Evolutionary conservation across 2,888 invertebrate genomes (phyloP).

Genomic region (Apamea anceps): DNA sequence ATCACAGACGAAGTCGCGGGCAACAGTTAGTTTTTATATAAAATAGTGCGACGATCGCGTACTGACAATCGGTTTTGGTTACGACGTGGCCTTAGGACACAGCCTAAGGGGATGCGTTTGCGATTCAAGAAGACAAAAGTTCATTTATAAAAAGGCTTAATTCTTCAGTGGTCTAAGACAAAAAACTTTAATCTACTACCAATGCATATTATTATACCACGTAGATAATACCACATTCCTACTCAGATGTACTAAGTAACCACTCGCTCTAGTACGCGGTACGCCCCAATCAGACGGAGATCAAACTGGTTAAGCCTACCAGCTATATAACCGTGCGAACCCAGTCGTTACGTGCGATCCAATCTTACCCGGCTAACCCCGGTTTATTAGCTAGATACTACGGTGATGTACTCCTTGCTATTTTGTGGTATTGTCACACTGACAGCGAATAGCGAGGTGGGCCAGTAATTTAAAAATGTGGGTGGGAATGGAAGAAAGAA

Average conservation of each 20-base stretch:
- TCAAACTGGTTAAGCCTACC: constrained; percentile 62
- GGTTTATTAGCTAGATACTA: constrained; percentile 62
- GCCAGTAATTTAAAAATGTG: background rate
- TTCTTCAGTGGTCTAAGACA: background rate
- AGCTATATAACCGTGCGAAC: constrained; percentile 58
- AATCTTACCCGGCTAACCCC: constrained; percentile 63
- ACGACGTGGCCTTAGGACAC: background rate
- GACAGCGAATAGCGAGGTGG: constrained; percentile 10
- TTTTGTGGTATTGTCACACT: constrained; percentile 24
- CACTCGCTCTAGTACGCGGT: constrained; percentile 49
- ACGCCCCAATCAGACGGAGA: constrained; percentile 57
- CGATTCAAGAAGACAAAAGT: background rate
- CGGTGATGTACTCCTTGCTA: constrained; percentile 55
- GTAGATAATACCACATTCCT: constrained; percentile 15
- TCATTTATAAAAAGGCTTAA: background rate
- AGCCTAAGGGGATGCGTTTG: background rate
- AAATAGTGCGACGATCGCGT: background rate
- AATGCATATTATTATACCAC: background rate
- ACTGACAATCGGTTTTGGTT: background rate
- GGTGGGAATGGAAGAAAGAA: background rate
- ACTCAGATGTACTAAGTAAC: constrained; percentile 36
- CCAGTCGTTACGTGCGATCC: constrained; percentile 63
- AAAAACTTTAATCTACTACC: background rate
- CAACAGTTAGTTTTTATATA: background rate
- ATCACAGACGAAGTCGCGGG: background rate